phyloP scores from a whole-genome alignment of 2,113 vertebrate genomes.

The Clupea harengus region DNA sequence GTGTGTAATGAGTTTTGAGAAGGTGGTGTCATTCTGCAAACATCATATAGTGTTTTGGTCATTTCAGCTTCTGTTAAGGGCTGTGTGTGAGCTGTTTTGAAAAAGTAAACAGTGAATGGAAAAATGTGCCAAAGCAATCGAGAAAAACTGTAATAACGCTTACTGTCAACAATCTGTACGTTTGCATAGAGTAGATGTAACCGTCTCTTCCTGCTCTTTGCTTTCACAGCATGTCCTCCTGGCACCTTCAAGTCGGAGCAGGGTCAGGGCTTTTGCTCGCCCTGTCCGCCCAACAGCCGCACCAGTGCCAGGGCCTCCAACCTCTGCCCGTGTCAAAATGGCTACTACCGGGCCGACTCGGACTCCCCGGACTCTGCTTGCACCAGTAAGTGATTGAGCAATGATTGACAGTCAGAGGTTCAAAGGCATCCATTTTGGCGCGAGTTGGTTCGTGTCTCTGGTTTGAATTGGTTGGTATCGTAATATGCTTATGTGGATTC shows the following conservation, averaged over 20 bases:
- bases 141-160: no score
- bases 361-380: slow-evolving; percentile 87
- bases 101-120: no score
- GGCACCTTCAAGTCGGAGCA: slow-evolving; percentile 95
- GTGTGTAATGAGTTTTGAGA: no score
- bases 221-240: slow-evolving; percentile 77
- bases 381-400: slow-evolving; percentile 82
- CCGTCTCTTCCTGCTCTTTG: background rate
- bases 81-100: no score
- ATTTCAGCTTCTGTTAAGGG: no score
- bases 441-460: slow-evolving; percentile 30
- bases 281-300: slow-evolving; percentile 89
- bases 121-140: no score
- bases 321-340: slow-evolving; percentile 85
- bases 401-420: background rate
- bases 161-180: slow-evolving; percentile 1
- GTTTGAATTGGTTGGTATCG: slow-evolving; percentile 47
- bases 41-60: no score
- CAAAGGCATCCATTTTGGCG: slow-evolving; percentile 3
- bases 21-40: no score
- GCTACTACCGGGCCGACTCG: slow-evolving; percentile 88
- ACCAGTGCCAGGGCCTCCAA: slow-evolving; percentile 80
- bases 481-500: slow-evolving; percentile 28
- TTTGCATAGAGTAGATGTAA: background rate
- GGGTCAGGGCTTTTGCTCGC: slow-evolving; percentile 84